Evolutionary conservation across 1,140 invertebrate species (phyloP).

Genomic region (Pseudomyrmex gracilis): DNA sequence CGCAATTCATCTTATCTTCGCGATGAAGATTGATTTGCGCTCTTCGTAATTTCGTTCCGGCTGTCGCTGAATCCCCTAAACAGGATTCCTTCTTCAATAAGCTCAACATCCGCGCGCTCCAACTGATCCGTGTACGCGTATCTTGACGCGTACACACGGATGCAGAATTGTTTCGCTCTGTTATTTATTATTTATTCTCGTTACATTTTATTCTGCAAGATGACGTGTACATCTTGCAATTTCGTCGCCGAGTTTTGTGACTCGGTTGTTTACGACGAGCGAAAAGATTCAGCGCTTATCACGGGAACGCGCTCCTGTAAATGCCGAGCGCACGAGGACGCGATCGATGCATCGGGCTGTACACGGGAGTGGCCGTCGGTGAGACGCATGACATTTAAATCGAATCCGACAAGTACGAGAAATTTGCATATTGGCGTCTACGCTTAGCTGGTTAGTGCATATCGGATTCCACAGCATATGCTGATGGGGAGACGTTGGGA

Average conservation of each 20-base stretch:
- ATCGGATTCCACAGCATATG: conserved; percentile 22
- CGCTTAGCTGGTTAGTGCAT: conserved; percentile 38
- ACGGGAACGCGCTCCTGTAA: neutral
- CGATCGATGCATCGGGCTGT: conserved; percentile 7
- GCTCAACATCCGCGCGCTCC: neutral
- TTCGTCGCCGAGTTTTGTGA: too few species aligned
- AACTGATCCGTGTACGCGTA: neutral
- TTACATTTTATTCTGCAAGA: too few species aligned
- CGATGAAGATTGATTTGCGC: conserved; percentile 42
- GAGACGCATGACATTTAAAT: conserved; percentile 53
- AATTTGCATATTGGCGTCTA: conserved; percentile 48
- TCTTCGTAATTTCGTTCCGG: conserved; percentile 34
- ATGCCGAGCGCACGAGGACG: neutral
- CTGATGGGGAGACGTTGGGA: conserved; percentile 34
- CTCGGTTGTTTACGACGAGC: neutral
- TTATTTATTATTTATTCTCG: too few species aligned
- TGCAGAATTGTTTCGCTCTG: too few species aligned
- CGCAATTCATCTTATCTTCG: conserved; percentile 47
- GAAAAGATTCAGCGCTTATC: neutral
- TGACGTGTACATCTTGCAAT: too few species aligned
- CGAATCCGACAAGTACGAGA: conserved; percentile 35
- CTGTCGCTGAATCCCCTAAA: conserved; percentile 32
- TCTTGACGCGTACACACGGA: too few species aligned
- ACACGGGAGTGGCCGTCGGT: neutral
- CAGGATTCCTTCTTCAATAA: conserved; percentile 34